These are phyloP conservation scores for Scaptomyza reducta DNA, from an alignment of 2,888 invertebrate genomes.

Conservation along the genomic window DNA sequence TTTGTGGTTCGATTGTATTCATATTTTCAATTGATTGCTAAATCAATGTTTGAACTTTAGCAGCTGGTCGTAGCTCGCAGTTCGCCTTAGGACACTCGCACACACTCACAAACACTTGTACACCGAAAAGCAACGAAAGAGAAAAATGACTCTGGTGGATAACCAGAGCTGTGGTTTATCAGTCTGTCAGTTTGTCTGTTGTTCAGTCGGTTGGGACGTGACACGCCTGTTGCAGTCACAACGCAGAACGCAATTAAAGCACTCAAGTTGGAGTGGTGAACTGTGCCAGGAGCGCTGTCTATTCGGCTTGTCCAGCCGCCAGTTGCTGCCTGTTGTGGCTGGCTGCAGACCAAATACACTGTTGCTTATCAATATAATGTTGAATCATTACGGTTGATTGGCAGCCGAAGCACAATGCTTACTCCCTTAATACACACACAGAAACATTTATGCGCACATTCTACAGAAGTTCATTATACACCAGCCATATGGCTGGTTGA, in stretches of 20 bases:
- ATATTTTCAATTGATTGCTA: constrained; percentile 63
- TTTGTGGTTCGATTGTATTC: constrained; percentile 48
- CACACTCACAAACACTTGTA: constrained; percentile 8
- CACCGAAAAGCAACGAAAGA: constrained; percentile 9
- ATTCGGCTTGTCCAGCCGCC: constrained; percentile 50
- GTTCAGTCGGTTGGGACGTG: constrained; percentile 5
- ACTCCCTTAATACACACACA: constrained; percentile 6
- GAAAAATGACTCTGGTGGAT: constrained; percentile 13
- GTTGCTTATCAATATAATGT: constrained; percentile 61
- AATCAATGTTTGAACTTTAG: constrained; percentile 72
- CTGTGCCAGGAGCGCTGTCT: constrained; percentile 16
- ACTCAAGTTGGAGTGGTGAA: constrained; percentile 28
- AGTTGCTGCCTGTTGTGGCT: constrained; percentile 34
- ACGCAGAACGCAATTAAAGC: constrained; percentile 55
- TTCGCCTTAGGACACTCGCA: constrained; percentile 16
- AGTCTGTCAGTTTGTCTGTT: neutral
- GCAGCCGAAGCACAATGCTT: constrained; percentile 48
- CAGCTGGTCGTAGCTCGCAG: constrained; percentile 38
- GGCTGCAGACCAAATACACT: constrained; percentile 30
- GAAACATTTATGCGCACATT: constrained; percentile 37
- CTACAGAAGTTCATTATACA: constrained; percentile 59
- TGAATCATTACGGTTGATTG: constrained; percentile 76
- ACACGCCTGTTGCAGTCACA: constrained; percentile 63
- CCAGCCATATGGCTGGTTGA: constrained; percentile 4
- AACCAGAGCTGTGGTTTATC: constrained; percentile 32